Evolutionary conservation across 2,797 vertebrate species (phyloP).

Genomic region (Poecilia picta): DNA sequence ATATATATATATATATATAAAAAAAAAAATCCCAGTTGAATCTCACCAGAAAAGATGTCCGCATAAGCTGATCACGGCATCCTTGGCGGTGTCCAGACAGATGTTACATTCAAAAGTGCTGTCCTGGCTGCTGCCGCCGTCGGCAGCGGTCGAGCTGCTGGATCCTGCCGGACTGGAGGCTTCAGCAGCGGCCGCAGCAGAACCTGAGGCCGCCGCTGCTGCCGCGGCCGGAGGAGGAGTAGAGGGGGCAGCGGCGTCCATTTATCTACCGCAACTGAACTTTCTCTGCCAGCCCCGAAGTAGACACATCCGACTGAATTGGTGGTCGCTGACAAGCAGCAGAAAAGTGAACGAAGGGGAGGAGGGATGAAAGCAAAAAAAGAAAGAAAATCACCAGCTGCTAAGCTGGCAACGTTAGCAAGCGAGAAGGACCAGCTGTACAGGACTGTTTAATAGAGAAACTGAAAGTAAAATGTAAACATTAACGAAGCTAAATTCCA

Average conservation of each 20-base stretch:
- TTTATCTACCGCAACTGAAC: conserved; percentile 35
- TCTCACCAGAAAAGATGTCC: conserved; percentile 97
- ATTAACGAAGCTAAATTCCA: background rate
- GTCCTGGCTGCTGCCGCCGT: conserved; percentile 86
- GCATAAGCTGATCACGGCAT: conserved; percentile 97
- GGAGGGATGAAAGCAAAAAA: background rate
- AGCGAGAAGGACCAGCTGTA: background rate
- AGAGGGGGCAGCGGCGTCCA: conserved; percentile 77
- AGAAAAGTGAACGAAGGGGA: background rate
- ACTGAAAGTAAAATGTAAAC: background rate
- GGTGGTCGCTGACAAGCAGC: background rate
- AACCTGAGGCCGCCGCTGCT: conserved; percentile 33
- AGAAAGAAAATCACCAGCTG: background rate
- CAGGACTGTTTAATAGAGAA: background rate
- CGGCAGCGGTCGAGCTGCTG: conserved; percentile 84
- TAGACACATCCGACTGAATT: background rate
- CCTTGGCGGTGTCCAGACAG: conserved; percentile 97
- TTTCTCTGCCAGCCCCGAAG: conserved; percentile 30
- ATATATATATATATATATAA: too few species aligned
- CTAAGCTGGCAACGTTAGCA: conserved; percentile 44
- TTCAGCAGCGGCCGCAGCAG: conserved; percentile 78
- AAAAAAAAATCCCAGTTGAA: background rate
- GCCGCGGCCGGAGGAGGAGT: conserved; percentile 42
- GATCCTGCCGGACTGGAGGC: conserved; percentile 72
- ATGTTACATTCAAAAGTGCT: conserved; percentile 99